A percentile compares a stretch with the other conserved stretches of the same genome.
phyloP scores from a whole-genome alignment of 2,113 vertebrate genomes.

The Acinonyx jubatus region DNA sequence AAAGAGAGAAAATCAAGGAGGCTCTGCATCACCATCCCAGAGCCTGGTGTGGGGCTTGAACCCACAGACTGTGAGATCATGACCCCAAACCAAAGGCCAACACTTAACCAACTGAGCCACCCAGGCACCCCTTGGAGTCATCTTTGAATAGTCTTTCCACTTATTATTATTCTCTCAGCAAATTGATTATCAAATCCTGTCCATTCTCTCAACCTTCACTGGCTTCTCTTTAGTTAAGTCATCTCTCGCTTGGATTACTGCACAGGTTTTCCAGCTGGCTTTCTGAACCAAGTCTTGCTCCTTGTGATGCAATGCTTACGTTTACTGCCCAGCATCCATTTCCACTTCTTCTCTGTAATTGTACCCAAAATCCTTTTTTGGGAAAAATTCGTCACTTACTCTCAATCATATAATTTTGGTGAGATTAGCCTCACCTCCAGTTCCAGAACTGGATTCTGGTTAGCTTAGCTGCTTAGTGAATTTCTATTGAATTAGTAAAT shows the following conservation, averaged over 20 bases:
- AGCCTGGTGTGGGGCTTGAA: too few relatives aligned
- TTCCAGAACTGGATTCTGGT: neutral
- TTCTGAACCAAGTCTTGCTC: neutral
- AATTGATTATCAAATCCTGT: neutral
- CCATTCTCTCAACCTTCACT: neutral
- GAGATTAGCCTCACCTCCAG: neutral
- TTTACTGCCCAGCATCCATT: neutral
- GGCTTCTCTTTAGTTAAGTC: neutral
- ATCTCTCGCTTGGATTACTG: neutral
- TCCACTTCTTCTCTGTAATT: neutral
- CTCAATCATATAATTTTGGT: neutral
- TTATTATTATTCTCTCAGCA: neutral
- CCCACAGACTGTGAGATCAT: too few relatives aligned
- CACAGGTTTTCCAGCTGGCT: neutral
- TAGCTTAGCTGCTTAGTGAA: neutral
- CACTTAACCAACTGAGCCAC: too few relatives aligned
- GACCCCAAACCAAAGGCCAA: too few relatives aligned
- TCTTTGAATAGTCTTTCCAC: neutral
- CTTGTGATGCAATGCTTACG: neutral
- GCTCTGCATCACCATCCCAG: too few relatives aligned
- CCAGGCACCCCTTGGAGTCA: neutral
- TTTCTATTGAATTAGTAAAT: neutral
- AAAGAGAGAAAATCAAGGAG: too few relatives aligned
- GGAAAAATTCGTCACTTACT: neutral
- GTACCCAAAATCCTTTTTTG: neutral